These are phyloP conservation scores for Anthonomus grandis DNA, from an alignment of 1,140 invertebrate genomes.

Conservation along the genomic window DNA sequence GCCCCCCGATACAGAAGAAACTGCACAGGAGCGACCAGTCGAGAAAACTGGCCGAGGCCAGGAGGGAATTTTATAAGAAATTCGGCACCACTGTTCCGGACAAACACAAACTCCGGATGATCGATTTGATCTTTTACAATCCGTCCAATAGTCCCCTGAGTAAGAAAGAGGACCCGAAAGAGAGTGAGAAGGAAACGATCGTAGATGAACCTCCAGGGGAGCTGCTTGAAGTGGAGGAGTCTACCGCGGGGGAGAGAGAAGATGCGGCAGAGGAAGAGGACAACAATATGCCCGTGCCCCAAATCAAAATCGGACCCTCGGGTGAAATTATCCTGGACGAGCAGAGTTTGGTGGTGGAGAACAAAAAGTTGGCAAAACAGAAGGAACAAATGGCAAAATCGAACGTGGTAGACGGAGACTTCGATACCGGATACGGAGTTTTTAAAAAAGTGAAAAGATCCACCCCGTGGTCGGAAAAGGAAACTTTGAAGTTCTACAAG, in stretches of 20 bases:
- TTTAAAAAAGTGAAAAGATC: constrained; percentile 62
- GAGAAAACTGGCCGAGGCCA: constrained; percentile 54
- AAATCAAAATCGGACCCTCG: constrained; percentile 84
- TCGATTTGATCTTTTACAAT: constrained; percentile 88
- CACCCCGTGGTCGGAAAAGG: constrained; percentile 64
- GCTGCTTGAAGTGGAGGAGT: constrained; percentile 5
- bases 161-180: neutral
- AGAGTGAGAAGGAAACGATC: neutral
- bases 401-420: constrained; percentile 63
- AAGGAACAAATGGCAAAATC: constrained; percentile 60
- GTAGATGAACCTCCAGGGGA: neutral
- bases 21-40: constrained; percentile 49
- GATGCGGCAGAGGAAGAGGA: constrained; percentile 47
- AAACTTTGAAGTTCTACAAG: constrained; percentile 83
- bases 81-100: constrained; percentile 59
- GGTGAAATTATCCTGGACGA: constrained; percentile 85
- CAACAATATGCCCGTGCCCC: constrained; percentile 66
- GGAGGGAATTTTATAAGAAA: constrained; percentile 58
- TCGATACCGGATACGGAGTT: constrained; percentile 57
- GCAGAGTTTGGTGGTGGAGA: constrained; percentile 78
- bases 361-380: constrained; percentile 60
- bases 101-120: constrained; percentile 75
- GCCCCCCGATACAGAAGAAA: constrained; percentile 34
- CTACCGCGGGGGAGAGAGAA: constrained; percentile 14
- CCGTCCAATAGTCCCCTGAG: constrained; percentile 49